Base-by-base conservation (phyloP, 1,140 invertebrate species). In the Limonius californicus region DNA sequence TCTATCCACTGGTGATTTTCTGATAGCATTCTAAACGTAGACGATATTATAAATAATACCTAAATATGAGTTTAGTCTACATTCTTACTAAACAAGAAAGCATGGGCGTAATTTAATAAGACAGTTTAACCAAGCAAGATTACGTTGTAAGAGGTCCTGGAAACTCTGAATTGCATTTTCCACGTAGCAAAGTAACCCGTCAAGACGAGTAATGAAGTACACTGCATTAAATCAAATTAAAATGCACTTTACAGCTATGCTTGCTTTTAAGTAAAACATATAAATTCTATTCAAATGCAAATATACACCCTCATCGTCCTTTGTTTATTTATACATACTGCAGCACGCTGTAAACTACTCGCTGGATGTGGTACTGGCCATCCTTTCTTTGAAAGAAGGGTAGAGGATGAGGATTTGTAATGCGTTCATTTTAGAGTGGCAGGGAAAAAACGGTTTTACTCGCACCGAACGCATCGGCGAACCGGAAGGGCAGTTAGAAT, bases 191-290 rank as follows among this genome's bases (percentile, higher is more conserved):
- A 27, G 23, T 27, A 27, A 9, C 23, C 9, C 9, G 23, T 27
- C 23, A 27, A 27, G 23, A 27, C 23, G 9, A 27, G n/a, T 27
- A 27, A 27, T 27, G 23, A 27, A 27, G 23, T 27, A 9, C 23
- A 9, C 9, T 57, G 62, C 50, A 45, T 45, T 45, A 45, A 45
- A 45, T 45, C 42, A 45, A 45, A 45, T 18, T 18, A 18, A n/a
- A 45, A 15, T 27, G 23, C 42, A n/a, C 16, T 45, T 45, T 45
- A 15, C 14, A 45, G 16, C 42, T n/a, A 27, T 27, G 3, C 23
- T 27, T 4, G 9, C 42, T 45, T 45, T 45, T 45, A 45, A 45
- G 16, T 12, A 45, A 45, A 45, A 12, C 42, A 18, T 45, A 45
- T 45, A 45, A 45, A 2, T 45, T 45, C 14, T n/a, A 45, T 45